Evolutionary conservation across 2,888 invertebrate species (phyloP), one percentile per base, ranked within the genome.

Genomic region (Drosophila ustulata): DNA sequence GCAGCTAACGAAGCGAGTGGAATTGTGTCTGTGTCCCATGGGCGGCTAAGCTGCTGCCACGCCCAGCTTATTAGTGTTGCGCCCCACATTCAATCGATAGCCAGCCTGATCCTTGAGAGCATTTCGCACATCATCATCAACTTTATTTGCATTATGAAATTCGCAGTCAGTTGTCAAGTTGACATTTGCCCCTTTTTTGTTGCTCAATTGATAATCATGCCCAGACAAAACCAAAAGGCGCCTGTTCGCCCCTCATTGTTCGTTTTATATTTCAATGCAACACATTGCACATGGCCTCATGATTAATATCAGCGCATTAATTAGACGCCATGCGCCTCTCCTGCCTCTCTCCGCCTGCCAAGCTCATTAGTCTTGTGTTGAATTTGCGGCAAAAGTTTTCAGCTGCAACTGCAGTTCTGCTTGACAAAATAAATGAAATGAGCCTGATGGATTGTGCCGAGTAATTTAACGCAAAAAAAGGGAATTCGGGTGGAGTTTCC

Each of bases 251-350:
- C n/a, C n/a, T n/a, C 56, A 63, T 69, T 74, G 71, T 80, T 78
- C 70, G 58, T 51, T 67, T 66, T 50, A 47, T 58, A 73, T 70
- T 80, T 68, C 62, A 45, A 66, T 58, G 64, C 51, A 32, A 39
- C 51, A 13, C 59, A 52, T 68, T 64, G 58, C 65, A 70, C 72
- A 52, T 78, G 62, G 63, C 47, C 58, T 46, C 73, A 64, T 86
- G 76, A 82, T 86, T 82, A 82, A 86, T 80, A 80, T 68, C 67
- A 65, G 43, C 62, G 67, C 83, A 80, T 82, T 82, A 86, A 83
- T 82, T 83, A 83, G 71, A 39, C 74, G 45, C 37, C 8, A 4
- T 8, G 9, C n/a, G 6, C 32, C 1, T n/a, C 37, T 1, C 34
- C 9, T 37, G n/a, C 4, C 26, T 30, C 18, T 34, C 64, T 25